Evolutionary conservation across 2,113 vertebrate genomes (phyloP).

Genomic region (Microtus pennsylvanicus): DNA sequence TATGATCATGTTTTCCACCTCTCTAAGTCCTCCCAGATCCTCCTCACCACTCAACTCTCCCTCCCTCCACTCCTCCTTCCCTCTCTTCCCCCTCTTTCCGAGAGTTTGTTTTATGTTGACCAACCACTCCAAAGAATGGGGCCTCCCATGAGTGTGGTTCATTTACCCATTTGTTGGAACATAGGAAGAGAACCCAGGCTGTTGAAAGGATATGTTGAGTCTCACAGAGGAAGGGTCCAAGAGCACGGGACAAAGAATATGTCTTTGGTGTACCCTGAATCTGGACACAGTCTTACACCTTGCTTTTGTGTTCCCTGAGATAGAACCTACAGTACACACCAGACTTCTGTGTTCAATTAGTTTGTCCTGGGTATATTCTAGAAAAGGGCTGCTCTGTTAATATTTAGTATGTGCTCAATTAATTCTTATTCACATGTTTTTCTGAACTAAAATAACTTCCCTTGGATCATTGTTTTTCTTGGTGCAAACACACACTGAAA

Average conservation of each 20-base stretch:
- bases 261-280: neutral
- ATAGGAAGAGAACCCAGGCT: neutral
- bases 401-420: neutral
- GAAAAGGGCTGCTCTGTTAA: neutral
- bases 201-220: neutral
- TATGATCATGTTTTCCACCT: neutral
- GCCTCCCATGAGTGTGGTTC: neutral
- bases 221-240: neutral
- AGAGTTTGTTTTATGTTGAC: neutral
- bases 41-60: neutral
- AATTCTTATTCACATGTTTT: neutral
- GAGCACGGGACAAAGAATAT: neutral
- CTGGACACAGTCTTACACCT: neutral
- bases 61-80: neutral
- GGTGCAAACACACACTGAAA: neutral
- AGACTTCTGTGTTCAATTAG: neutral
- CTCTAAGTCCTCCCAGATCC: neutral
- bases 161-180: neutral
- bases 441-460: neutral
- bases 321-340: neutral
- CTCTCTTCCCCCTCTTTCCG: too few relatives aligned
- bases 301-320: neutral
- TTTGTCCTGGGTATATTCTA: neutral
- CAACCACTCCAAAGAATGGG: neutral
- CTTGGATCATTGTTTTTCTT: neutral